Conservation (phyloP, 1,140 invertebrate species). For the Brachystomella parvula region DNA sequence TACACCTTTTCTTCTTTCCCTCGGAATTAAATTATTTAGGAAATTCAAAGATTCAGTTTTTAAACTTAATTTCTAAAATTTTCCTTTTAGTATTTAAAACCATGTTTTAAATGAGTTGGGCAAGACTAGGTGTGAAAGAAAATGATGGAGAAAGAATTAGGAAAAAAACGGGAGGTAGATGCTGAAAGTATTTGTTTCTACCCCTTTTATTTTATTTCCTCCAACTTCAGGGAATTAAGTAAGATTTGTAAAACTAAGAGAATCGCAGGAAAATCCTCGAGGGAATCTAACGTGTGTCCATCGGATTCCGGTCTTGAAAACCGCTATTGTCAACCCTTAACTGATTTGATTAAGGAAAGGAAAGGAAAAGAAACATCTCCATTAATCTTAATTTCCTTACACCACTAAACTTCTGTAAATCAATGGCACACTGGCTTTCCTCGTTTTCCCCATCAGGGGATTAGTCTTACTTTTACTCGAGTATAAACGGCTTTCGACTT, state of each 20-base stretch:
- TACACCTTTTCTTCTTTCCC: neutral
- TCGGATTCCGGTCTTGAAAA: neutral
- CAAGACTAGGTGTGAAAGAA: neutral
- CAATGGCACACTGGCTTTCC: no score
- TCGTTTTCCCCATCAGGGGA: no score
- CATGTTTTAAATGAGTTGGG: neutral
- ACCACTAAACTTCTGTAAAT: neutral
- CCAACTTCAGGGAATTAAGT: no score
- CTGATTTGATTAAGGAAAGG: neutral
- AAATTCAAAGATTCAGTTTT: neutral
- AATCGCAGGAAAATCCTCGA: neutral
- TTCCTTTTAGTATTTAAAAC: neutral
- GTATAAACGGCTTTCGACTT: neutral
- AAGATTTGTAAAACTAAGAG: no score
- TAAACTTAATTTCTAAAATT: neutral
- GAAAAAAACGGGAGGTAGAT: neutral
- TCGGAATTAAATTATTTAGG: slow-evolving; percentile 1
- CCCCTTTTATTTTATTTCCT: no score
- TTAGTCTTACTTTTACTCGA: neutral
- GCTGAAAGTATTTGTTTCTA: neutral
- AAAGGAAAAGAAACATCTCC: neutral
- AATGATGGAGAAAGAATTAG: neutral
- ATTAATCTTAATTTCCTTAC: slow-evolving; percentile 2
- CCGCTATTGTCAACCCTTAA: neutral
- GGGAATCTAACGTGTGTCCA: neutral